phyloP scores from a whole-genome alignment of 2,888 invertebrate genomes.

The Andrena bucephala region DNA sequence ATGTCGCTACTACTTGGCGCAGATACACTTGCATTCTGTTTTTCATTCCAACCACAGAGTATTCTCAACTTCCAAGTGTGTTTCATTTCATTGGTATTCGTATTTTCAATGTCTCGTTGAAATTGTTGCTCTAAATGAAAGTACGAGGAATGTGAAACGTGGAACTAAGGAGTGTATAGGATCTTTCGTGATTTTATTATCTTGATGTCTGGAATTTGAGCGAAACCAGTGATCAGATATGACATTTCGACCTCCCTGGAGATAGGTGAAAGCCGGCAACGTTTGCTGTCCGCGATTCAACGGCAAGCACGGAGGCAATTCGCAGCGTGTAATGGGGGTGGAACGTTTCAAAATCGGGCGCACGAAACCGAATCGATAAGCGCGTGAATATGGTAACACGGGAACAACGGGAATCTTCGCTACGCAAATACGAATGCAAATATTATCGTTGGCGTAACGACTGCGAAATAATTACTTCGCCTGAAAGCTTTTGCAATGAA shows the following conservation, averaged over 20 bases:
- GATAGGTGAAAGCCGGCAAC: too few relatives aligned
- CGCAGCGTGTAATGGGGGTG: not conserved
- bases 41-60: not conserved
- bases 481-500: not conserved
- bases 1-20: too few relatives aligned
- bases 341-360: not conserved
- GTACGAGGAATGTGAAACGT: too few relatives aligned
- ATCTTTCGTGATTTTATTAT: too few relatives aligned
- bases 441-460: conserved; percentile 1
- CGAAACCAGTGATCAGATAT: too few relatives aligned
- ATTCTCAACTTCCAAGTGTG: not conserved
- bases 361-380: not conserved
- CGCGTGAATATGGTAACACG: conserved; percentile 9
- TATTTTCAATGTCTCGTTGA: not conserved
- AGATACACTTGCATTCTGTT: not conserved
- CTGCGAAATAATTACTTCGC: conserved; percentile 16
- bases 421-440: conserved; percentile 19
- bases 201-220: too few relatives aligned
- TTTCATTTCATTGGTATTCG: not conserved
- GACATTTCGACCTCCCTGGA: too few relatives aligned
- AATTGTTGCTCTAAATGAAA: too few relatives aligned
- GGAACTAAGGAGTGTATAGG: too few relatives aligned
- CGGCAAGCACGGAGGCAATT: too few relatives aligned
- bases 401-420: not conserved
- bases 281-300: too few relatives aligned